Conservation (phyloP, 2,113 vertebrate genomes). For the Gorilla gorilla region DNA sequence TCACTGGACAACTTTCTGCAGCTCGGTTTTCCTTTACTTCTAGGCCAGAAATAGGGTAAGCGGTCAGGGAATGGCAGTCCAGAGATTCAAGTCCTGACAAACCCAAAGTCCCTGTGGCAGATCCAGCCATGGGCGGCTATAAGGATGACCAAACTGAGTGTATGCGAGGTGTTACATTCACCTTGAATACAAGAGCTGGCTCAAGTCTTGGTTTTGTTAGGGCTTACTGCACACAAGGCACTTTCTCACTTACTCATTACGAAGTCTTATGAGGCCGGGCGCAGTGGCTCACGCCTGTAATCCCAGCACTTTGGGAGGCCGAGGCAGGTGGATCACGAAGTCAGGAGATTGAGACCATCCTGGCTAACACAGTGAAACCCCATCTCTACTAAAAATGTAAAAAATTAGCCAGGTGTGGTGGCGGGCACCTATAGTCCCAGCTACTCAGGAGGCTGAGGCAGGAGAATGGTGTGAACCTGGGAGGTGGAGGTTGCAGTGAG, state of each 20-base stretch:
- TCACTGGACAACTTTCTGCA: not conserved
- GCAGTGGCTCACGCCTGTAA: too few relatives aligned
- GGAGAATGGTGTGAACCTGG: too few relatives aligned
- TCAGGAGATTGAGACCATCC: too few relatives aligned
- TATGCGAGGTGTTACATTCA: not conserved
- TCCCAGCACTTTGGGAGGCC: too few relatives aligned
- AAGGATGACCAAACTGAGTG: not conserved
- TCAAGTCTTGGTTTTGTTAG: not conserved
- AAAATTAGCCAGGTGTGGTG: too few relatives aligned
- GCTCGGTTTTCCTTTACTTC: not conserved
- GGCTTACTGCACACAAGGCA: not conserved
- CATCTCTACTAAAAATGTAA: too few relatives aligned
- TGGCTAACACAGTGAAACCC: too few relatives aligned
- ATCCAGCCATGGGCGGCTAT: rapidly evolving
- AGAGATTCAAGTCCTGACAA: not conserved
- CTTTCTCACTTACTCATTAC: not conserved
- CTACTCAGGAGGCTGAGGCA: too few relatives aligned
- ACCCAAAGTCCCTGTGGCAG: not conserved
- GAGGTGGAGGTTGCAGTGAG: too few relatives aligned
- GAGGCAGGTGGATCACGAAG: too few relatives aligned
- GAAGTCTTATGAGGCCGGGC: not conserved
- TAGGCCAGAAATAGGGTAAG: not conserved
- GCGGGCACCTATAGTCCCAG: too few relatives aligned
- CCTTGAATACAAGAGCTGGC: not conserved
- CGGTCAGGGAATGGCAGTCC: not conserved